Evolutionary conservation across 2,888 invertebrate genomes (phyloP), one percentile per base, ranked within the genome.

Genomic region (Capitulum mitella): DNA sequence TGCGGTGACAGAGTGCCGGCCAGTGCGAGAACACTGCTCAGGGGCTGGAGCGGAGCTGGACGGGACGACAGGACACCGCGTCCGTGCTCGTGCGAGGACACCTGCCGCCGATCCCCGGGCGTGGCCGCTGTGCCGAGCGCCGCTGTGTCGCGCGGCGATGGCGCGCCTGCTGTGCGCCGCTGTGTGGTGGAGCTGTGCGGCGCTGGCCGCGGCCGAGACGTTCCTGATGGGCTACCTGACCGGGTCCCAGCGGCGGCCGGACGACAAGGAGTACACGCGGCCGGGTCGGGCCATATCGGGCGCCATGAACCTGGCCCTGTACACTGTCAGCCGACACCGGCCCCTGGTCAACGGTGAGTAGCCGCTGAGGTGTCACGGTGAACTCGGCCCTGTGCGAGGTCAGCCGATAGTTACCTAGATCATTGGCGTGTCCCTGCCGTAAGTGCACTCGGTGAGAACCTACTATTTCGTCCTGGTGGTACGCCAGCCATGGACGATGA

Each of bases 291-390:
- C 82, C 10, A 85, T 85, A 78, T 86, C 86, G 14, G 86, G 87
- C 14, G 87, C 87, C 2, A 83, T 87, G 61, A 86, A 85, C 16
- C 82, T 85, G 48, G 87, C 87, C 10, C 83, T 86, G 26, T 84
- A 85, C 34, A 85, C 86, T 82, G 85, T 87, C 26, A 86, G 86
- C 81, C 48, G 43, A 6, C 29, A 3, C 6, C 32, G 8, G 22
- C 70, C 70, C 16, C 70, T 70, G 6, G 70, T 70, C 22, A 0
- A 37, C 22, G 70, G 70, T 70, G 32, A 37, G 70, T 61, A n/a
- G n/a, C n/a, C n/a, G n/a, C n/a, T n/a, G n/a, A n/a, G n/a, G n/a
- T n/a, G n/a, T n/a, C n/a, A n/a, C n/a, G n/a, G n/a, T n/a, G n/a
- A n/a, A n/a, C n/a, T n/a, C n/a, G n/a, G n/a, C n/a, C n/a, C n/a